A percentile compares a stretch with the other conserved stretches of the same genome.
phyloP scores from a whole-genome alignment of 2,113 vertebrate genomes.

The Micronycteris hirsuta region DNA sequence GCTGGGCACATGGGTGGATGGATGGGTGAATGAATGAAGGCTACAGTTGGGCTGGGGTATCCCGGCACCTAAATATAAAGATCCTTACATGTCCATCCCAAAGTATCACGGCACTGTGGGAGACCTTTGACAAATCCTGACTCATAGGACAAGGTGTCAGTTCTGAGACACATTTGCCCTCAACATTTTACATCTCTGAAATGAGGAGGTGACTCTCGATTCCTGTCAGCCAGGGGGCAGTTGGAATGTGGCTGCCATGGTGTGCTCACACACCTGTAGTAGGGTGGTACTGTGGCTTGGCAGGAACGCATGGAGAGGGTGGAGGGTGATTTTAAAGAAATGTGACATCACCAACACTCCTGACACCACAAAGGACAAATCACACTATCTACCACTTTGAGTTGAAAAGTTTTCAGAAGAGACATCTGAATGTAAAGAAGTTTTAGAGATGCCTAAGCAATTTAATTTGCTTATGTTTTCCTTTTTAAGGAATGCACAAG shows the following conservation, averaged over 20 bases:
- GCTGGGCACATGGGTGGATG: neutral
- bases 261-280: neutral
- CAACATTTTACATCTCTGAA: neutral
- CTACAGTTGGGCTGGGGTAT: neutral
- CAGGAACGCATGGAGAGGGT: neutral
- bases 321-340: neutral
- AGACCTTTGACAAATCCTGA: neutral
- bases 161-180: neutral
- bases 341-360: neutral
- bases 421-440: neutral
- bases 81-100: neutral
- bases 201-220: too few relatives aligned
- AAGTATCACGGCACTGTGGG: neutral
- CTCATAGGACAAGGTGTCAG: neutral
- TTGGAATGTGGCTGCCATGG: too few relatives aligned
- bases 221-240: neutral
- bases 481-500: neutral
- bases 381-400: neutral
- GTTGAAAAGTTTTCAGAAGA: slow-evolving; percentile 8
- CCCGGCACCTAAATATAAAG: neutral
- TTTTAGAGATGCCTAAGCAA: slow-evolving; percentile 33
- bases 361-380: neutral
- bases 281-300: neutral
- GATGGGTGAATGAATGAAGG: neutral
- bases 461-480: slow-evolving; percentile 38